phyloP scores from a whole-genome alignment of 2,888 invertebrate species.

The Antheraea yamamai region DNA sequence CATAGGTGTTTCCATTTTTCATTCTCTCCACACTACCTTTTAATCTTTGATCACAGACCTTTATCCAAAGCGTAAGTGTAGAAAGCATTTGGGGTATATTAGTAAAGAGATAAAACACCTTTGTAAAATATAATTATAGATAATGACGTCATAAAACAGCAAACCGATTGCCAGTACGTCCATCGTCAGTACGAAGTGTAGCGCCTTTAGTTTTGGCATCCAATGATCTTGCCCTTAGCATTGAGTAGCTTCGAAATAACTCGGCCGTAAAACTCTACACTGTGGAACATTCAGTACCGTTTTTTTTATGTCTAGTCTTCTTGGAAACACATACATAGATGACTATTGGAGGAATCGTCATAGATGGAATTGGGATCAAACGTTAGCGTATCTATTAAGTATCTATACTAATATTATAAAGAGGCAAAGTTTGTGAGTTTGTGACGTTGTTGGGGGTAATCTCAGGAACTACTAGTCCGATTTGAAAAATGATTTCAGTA shows the following conservation, averaged over 20 bases:
- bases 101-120: not conserved
- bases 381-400: too few relatives aligned
- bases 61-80: not conserved
- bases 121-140: not conserved
- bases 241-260: not conserved
- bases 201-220: conserved; percentile 19
- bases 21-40: too few relatives aligned
- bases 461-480: too few relatives aligned
- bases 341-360: too few relatives aligned
- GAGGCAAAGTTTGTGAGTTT: too few relatives aligned
- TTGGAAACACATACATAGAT: not conserved
- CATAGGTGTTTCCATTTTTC: too few relatives aligned
- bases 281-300: not conserved
- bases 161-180: conserved; percentile 17
- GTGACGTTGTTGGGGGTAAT: too few relatives aligned
- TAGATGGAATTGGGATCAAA: too few relatives aligned
- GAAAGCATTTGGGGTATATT: not conserved
- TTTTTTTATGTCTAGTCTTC: not conserved
- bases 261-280: not conserved
- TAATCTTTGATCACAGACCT: not conserved
- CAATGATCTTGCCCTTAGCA: not conserved
- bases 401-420: too few relatives aligned
- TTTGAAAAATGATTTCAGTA: too few relatives aligned
- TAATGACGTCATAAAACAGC: not conserved
- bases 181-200: conserved; percentile 13